Evolutionary conservation across 1,140 invertebrate genomes (phyloP).

Genomic region (Drosophila bipectinata): DNA sequence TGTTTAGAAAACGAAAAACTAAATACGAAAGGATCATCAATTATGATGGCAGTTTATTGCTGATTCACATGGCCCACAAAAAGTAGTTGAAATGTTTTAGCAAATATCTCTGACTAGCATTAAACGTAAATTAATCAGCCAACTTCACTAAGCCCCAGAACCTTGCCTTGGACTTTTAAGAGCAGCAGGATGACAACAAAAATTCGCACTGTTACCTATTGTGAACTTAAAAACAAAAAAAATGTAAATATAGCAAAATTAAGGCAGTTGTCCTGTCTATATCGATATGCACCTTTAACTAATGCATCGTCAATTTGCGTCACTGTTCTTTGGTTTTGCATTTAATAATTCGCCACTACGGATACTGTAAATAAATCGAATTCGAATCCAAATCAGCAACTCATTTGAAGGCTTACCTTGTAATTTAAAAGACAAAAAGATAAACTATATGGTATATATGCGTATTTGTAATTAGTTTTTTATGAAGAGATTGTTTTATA

Average conservation of each 20-base stretch:
- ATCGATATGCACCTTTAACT: conserved; percentile 18
- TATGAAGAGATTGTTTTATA: conserved; percentile 74
- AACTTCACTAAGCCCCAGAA: conserved; percentile 30
- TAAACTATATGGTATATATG: conserved; percentile 33
- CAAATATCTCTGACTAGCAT: conserved; percentile 29
- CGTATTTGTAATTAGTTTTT: conserved; percentile 81
- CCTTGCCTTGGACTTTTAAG: conserved; percentile 35
- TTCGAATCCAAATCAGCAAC: conserved; percentile 29
- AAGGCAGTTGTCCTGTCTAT: conserved; percentile 14
- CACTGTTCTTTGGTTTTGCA: conserved; percentile 20
- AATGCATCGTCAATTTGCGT: conserved; percentile 42
- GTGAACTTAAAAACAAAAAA: conserved; percentile 19
- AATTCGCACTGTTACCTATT: conserved; percentile 67
- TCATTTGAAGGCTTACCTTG: conserved; percentile 51
- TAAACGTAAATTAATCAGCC: conserved; percentile 28
- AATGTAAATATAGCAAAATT: conserved; percentile 29
- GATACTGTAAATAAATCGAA: conserved; percentile 54
- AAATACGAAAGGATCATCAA: neutral
- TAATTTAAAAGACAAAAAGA: conserved; percentile 17
- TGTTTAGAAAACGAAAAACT: conserved; percentile 4
- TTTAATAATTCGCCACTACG: conserved; percentile 31
- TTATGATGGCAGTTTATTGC: conserved; percentile 10
- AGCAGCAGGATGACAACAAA: conserved; percentile 11
- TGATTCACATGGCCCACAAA: conserved; percentile 9
- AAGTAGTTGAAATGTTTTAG: conserved; percentile 33